Evolutionary conservation across 2,888 invertebrate genomes (phyloP), one percentile per base, ranked within the genome.

Genomic region (Tenthredo distinguenda): DNA sequence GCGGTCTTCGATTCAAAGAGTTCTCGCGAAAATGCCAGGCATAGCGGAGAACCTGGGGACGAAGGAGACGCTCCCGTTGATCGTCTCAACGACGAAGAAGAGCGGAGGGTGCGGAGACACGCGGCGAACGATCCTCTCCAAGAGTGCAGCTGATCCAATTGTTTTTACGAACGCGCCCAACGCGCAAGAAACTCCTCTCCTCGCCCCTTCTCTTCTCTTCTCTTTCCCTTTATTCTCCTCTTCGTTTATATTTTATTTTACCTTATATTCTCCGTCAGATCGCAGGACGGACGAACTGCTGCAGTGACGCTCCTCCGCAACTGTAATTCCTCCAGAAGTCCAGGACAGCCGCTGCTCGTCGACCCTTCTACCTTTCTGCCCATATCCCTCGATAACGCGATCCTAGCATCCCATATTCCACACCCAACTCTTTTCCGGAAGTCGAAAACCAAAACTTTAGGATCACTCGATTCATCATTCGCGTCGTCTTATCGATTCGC

Each of bases 131-230:
- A 68, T 71, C 83, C 68, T 31, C 40, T 81, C 58, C 81, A 37
- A 37, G 62, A 65, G 47, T 37, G 34, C 37, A 81, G 10, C 91
- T 91, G 92, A 92, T 92, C 91, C 93, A 92, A 92, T 93, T 91
- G 91, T 93, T 93, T 93, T 93, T 92, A 92, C 91, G 88, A 91
- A 88, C 91, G 91, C 91, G 90, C 90, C 91, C 91, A 91, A 89
- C 88, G 89, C 88, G 88, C 91, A 93, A 93, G 91, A 93, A 93
- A 92, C 90, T 92, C 92, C 62, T 40, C 31, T 47, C 18, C 68
- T 83, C 81, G 21, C n/a, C 65, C 62, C 34, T 81, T 81, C 58
- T 62, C 37, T 37, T 43, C 81, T 58, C 62, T 55, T 15, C 58
- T 34, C 58, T 26, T 26, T 1, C 1, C 26, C 26, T 81, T 34